phyloP scores from a whole-genome alignment of 2,888 invertebrate genomes.

The Spilarctia lutea region DNA sequence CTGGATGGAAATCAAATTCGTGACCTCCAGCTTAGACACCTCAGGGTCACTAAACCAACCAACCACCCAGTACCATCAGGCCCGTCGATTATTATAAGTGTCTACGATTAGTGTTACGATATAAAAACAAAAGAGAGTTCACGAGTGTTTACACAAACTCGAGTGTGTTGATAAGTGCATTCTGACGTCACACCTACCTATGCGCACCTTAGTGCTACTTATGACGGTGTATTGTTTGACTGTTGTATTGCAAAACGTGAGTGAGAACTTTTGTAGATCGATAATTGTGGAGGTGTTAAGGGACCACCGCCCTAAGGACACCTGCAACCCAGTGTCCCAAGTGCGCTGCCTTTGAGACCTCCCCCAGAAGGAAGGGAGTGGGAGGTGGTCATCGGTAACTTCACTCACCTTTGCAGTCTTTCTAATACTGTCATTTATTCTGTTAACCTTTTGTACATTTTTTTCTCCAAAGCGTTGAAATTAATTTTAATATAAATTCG shows the following conservation, averaged over 20 bases:
- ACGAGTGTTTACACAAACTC: conserved; percentile 25
- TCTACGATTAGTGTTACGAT: conserved; percentile 6
- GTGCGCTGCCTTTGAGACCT: too few species aligned
- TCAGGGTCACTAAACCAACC: too few species aligned
- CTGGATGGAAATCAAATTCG: too few species aligned
- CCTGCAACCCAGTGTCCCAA: too few species aligned
- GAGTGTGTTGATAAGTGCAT: conserved; percentile 25
- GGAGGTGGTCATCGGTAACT: too few species aligned
- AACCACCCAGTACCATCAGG: background rate
- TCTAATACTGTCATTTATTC: too few species aligned
- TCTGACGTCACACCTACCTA: conserved; percentile 40
- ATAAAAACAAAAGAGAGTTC: conserved; percentile 2
- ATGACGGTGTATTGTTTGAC: background rate
- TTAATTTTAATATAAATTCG: background rate
- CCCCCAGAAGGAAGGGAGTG: too few species aligned
- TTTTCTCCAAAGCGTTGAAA: background rate
- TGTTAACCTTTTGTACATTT: too few species aligned
- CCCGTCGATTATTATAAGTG: background rate
- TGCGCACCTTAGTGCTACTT: background rate
- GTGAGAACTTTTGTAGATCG: background rate
- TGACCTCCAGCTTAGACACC: too few species aligned
- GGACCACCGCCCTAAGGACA: too few species aligned
- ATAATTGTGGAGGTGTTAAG: background rate
- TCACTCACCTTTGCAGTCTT: too few species aligned
- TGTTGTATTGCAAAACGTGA: conserved; percentile 9